Conservation (phyloP, 30 jellyfish, hydroid and myxozoan genomes). For the Phacellophora camtschatica region DNA sequence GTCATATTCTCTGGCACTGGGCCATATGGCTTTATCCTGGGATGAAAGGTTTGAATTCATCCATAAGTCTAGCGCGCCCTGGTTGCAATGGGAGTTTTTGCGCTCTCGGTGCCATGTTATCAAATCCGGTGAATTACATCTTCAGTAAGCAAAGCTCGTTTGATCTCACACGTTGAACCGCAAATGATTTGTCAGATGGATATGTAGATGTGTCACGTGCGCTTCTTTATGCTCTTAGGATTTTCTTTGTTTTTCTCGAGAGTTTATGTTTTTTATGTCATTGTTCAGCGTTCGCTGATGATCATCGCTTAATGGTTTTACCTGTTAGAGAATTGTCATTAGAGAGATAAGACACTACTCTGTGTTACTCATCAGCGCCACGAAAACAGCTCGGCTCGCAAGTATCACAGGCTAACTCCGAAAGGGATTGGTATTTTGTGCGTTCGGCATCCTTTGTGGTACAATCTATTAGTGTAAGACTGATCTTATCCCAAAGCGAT, state of each 20-base stretch:
- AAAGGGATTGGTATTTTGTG: slow-evolving; percentile 46
- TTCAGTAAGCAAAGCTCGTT: neutral
- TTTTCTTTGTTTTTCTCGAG: slow-evolving; percentile 48
- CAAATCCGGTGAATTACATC: neutral
- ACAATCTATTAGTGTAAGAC: slow-evolving; percentile 32
- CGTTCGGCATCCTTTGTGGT: slow-evolving; percentile 69
- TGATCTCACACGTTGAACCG: slow-evolving; percentile 48
- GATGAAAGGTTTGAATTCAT: too few relatives aligned
- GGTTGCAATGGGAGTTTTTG: too few relatives aligned
- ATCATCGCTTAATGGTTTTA: slow-evolving; percentile 49
- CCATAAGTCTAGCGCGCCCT: too few relatives aligned
- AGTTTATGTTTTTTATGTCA: slow-evolving; percentile 57
- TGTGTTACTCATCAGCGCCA: slow-evolving; percentile 58
- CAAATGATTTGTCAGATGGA: slow-evolving; percentile 49
- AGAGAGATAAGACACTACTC: slow-evolving; percentile 47
- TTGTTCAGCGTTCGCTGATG: slow-evolving; percentile 62
- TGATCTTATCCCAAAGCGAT: slow-evolving; percentile 51
- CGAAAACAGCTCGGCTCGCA: too few relatives aligned
- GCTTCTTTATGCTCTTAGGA: slow-evolving; percentile 10
- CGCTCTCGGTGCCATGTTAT: too few relatives aligned
- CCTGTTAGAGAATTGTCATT: slow-evolving; percentile 47
- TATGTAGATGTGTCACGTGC: slow-evolving; percentile 36
- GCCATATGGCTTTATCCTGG: too few relatives aligned
- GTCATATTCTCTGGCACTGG: too few relatives aligned
- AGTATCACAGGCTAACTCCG: too few relatives aligned